Conservation (phyloP, 2,113 vertebrate species). For the Myanophis thanlyinensis region DNA sequence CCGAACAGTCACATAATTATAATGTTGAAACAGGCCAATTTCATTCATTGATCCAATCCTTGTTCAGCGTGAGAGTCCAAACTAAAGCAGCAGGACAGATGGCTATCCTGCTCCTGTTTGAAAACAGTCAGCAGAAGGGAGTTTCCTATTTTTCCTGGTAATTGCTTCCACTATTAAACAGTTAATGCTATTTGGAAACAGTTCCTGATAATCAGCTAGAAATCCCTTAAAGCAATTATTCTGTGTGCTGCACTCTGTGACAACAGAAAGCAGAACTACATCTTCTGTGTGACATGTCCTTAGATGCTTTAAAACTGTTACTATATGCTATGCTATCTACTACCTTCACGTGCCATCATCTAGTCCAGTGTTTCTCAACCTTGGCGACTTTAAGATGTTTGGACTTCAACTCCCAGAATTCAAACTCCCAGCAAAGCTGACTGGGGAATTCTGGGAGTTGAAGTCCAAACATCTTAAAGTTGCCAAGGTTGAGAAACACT, state of each 20-base stretch:
- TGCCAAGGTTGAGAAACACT: too few relatives aligned
- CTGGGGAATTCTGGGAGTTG: too few relatives aligned
- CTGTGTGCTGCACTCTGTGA: not conserved
- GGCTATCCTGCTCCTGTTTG: not conserved
- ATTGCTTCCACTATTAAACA: not conserved
- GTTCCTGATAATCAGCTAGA: not conserved
- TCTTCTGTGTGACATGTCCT: not conserved
- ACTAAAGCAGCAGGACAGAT: not conserved
- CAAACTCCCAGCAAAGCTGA: too few relatives aligned
- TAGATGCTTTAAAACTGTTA: not conserved
- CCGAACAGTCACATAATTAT: not conserved
- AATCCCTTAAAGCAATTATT: not conserved
- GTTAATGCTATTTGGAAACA: not conserved
- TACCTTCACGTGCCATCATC: not conserved
- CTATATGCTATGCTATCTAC: not conserved
- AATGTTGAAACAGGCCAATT: not conserved
- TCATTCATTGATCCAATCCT: not conserved
- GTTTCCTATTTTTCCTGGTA: not conserved
- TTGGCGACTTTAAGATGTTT: too few relatives aligned
- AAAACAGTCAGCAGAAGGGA: not conserved
- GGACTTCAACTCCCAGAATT: too few relatives aligned
- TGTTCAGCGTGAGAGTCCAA: not conserved
- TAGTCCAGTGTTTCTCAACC: too few relatives aligned
- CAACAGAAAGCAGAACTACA: not conserved
- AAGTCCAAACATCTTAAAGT: too few relatives aligned